Evolutionary conservation across 2,797 vertebrate species (phyloP), one percentile per base, ranked within the genome.

Genomic region (Borostomias antarcticus): DNA sequence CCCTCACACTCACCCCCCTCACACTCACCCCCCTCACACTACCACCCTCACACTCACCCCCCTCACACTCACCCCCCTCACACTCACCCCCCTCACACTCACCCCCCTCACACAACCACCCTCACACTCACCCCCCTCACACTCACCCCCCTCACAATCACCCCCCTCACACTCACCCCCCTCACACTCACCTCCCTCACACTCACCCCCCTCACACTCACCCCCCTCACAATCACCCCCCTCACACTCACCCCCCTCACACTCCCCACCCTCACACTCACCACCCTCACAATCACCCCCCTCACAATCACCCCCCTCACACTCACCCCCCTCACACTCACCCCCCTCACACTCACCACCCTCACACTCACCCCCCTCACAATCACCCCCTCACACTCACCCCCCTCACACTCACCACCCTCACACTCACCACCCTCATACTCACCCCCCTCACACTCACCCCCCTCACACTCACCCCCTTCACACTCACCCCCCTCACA

Each of bases 141-240:
- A 79, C 78, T 67, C 11, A 21, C 74, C 64, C 74, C 70, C 77
- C 79, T n/a, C n/a, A n/a, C n/a, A n/a, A n/a, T n/a, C n/a, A n/a
- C n/a, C n/a, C n/a, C n/a, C n/a, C n/a, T n/a, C 50, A 65, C 72
- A 79, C 78, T 67, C 11, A 21, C 74, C 64, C 74, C 70, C 77
- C 79, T n/a, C 50, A 65, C 72, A 79, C 78, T 67, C 11, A 21
- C 74, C 64, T 74, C 70, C 77, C 79, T n/a, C 50, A 65, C 72
- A 79, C 78, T 67, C 11, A 21, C 74, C 64, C 74, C 70, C 77
- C 79, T n/a, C 50, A 65, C 72, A 79, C 78, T 67, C 11, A 21
- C 74, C 64, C 74, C 70, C 77, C 79, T n/a, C n/a, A n/a, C n/a
- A n/a, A n/a, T n/a, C n/a, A n/a, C n/a, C n/a, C n/a, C n/a, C n/a